Evolutionary conservation across 2,113 vertebrate species (phyloP).

Genomic region (Dasyurus viverrinus): DNA sequence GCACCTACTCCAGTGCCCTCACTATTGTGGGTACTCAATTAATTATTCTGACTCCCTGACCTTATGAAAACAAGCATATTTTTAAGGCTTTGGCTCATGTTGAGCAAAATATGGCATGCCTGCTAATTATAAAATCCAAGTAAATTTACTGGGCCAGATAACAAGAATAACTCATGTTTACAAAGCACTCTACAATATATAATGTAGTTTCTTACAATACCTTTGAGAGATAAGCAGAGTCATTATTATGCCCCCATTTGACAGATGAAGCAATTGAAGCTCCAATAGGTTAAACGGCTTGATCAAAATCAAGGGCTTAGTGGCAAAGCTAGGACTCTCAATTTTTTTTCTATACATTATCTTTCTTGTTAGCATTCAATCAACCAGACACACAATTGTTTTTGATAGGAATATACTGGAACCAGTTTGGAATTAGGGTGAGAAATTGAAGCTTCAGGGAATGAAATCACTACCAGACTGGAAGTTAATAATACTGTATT

Average conservation of each 20-base stretch:
- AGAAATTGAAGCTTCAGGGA: too few species aligned
- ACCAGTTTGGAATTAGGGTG: too few species aligned
- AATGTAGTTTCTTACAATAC: background rate
- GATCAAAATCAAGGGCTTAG: background rate
- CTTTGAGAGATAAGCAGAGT: background rate
- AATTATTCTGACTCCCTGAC: constrained; percentile 66
- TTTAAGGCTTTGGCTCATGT: constrained; percentile 53
- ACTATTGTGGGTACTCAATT: constrained; percentile 53
- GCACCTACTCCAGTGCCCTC: background rate
- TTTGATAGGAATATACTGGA: too few species aligned
- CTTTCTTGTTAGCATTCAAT: too few species aligned
- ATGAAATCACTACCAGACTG: too few species aligned
- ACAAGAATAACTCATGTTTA: background rate
- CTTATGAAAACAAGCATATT: constrained; percentile 60
- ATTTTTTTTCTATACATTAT: background rate
- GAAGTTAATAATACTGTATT: too few species aligned
- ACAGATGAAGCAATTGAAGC: background rate
- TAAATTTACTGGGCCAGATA: constrained; percentile 55
- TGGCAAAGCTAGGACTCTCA: background rate
- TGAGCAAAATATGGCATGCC: constrained; percentile 43
- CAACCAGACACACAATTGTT: too few species aligned
- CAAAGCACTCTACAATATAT: background rate
- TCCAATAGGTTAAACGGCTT: background rate
- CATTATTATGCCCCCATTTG: background rate
- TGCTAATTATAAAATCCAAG: constrained; percentile 53